Conservation (phyloP, 2,888 invertebrate genomes). For the Drosophila neotestacea region DNA sequence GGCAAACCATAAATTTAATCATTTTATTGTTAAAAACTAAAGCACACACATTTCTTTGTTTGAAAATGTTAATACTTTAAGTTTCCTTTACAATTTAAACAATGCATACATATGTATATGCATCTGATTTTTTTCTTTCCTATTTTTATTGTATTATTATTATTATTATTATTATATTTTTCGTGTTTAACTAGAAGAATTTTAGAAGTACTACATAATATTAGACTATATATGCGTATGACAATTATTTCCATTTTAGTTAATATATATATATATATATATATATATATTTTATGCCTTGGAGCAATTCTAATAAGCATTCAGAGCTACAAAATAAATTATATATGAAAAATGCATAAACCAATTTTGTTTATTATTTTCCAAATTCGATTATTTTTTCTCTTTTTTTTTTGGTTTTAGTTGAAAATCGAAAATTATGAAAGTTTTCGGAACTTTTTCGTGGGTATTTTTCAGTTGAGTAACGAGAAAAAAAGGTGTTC, state of each 20-base stretch:
- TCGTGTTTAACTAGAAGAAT: conserved; percentile 58
- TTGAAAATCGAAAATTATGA: not conserved
- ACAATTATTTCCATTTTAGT: conserved; percentile 59
- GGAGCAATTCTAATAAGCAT: conserved; percentile 40
- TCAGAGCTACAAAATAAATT: conserved; percentile 54
- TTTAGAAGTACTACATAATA: conserved; percentile 38
- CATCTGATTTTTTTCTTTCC: conserved; percentile 3
- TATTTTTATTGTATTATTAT: conserved; percentile 28
- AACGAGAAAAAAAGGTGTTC: too few species aligned
- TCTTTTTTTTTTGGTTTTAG: not conserved
- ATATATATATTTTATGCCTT: conserved; percentile 30
- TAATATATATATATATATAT: conserved; percentile 37
- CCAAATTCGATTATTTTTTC: not conserved
- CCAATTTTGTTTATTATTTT: conserved; percentile 1
- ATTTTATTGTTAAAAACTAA: conserved; percentile 11
- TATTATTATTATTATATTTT: conserved; percentile 30
- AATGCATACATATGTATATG: not conserved
- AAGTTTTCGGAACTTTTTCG: not conserved
- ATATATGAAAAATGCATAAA: conserved; percentile 29
- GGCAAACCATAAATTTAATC: conserved; percentile 10
- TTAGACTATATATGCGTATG: conserved; percentile 23
- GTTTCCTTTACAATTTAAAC: conserved; percentile 15
- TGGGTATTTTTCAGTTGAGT: not conserved
- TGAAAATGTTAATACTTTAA: conserved; percentile 3
- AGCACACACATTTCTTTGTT: conserved; percentile 1